phyloP scores from a whole-genome alignment of 30 jellyfish, hydroid and myxozoan species.

The Aurelia sp. region DNA sequence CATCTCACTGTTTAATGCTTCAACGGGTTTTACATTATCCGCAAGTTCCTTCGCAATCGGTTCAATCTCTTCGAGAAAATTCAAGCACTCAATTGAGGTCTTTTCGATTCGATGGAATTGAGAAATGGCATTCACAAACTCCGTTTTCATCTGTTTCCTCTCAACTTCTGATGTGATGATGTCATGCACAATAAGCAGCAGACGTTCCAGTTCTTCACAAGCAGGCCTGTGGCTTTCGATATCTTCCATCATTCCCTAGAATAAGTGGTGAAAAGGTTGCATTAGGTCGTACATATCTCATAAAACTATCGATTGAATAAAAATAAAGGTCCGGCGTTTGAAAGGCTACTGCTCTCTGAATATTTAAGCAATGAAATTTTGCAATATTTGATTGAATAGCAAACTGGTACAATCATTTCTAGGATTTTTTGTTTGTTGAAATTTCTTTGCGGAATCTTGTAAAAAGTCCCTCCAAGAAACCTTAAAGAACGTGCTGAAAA shows the following conservation, averaged over 20 bases:
- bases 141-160: constrained; percentile 58
- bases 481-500: no score
- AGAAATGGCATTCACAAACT: constrained; percentile 55
- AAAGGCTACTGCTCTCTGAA: no score
- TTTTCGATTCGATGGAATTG: constrained; percentile 68
- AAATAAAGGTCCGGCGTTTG: no score
- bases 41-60: constrained; percentile 79
- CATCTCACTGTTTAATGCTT: constrained; percentile 29
- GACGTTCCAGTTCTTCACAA: constrained; percentile 47
- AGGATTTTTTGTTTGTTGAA: no score
- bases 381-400: no score
- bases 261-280: background rate
- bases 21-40: constrained; percentile 47
- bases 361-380: no score
- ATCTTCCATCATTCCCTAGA: constrained; percentile 88
- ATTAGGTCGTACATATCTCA: no score
- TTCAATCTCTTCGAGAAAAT: constrained; percentile 61
- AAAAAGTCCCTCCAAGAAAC: no score
- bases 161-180: constrained; percentile 42
- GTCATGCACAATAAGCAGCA: constrained; percentile 60
- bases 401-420: no score
- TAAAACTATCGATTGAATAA: no score
- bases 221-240: constrained; percentile 56
- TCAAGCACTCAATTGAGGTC: constrained; percentile 50
- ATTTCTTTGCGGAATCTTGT: no score